phyloP scores from a whole-genome alignment of 2,113 vertebrate species.

The Eptesicus fuscus region DNA sequence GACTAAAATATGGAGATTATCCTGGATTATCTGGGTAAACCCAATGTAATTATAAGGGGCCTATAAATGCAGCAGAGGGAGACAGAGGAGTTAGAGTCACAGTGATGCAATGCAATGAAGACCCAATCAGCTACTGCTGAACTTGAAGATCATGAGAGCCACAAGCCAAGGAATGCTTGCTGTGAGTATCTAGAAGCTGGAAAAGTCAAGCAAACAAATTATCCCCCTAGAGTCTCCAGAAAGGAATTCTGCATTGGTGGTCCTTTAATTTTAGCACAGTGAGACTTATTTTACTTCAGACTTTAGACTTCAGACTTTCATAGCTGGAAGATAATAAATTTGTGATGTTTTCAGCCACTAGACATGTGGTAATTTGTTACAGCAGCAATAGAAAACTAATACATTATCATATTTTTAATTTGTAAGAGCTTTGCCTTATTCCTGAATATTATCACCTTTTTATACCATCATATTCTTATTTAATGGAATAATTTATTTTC shows the following conservation, averaged over 20 bases:
- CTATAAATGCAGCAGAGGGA: background rate
- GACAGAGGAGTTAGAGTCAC: background rate
- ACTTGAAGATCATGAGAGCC: background rate
- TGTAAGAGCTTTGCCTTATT: background rate
- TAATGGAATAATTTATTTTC: background rate
- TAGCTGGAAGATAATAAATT: background rate
- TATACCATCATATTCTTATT: background rate
- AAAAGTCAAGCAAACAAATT: background rate
- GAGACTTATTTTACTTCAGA: background rate
- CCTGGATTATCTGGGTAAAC: background rate
- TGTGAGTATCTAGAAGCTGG: background rate
- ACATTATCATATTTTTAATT: background rate
- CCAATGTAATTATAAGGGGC: background rate
- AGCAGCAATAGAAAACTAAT: background rate
- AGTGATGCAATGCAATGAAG: background rate
- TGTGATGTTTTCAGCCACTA: background rate
- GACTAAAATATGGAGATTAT: background rate
- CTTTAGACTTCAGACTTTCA: background rate
- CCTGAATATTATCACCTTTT: background rate
- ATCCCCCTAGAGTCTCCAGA: background rate
- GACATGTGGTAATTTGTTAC: background rate
- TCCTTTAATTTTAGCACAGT: background rate
- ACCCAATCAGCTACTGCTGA: background rate
- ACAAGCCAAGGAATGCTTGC: background rate
- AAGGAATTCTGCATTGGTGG: background rate